These are phyloP conservation scores for Sepiola atlantica DNA, from an alignment of 2,888 invertebrate species.

Conservation along the genomic window DNA sequence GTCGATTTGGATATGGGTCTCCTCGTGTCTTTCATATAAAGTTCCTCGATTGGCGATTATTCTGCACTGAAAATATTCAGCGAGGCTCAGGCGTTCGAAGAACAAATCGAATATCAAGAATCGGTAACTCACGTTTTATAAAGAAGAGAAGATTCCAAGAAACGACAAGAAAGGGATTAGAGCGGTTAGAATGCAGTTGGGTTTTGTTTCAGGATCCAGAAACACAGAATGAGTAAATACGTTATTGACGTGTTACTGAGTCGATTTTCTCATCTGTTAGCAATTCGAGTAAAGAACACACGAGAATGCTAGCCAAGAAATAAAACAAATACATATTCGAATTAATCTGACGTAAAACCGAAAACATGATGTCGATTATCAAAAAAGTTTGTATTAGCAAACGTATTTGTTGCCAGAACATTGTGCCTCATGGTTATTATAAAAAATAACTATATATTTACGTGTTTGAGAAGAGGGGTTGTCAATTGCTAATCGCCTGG, in stretches of 20 bases:
- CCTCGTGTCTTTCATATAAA: not conserved
- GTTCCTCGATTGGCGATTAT: not conserved
- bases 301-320: not conserved
- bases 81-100: not conserved
- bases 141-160: not conserved
- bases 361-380: no score
- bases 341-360: no score
- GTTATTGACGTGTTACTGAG: not conserved
- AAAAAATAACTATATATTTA: no score
- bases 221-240: not conserved
- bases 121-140: not conserved
- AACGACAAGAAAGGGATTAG: not conserved
- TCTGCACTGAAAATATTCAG: not conserved
- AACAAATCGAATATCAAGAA: not conserved
- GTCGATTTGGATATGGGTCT: not conserved
- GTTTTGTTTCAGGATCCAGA: not conserved
- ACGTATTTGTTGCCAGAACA: no score
- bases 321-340: not conserved
- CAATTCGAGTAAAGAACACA: not conserved
- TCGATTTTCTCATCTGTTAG: not conserved
- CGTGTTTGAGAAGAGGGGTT: no score
- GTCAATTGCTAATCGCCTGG: no score
- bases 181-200: not conserved
- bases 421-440: no score
- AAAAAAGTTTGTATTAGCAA: no score